Conservation (phyloP, 2,888 invertebrate species). For the Cylindroiulus punctatus region DNA sequence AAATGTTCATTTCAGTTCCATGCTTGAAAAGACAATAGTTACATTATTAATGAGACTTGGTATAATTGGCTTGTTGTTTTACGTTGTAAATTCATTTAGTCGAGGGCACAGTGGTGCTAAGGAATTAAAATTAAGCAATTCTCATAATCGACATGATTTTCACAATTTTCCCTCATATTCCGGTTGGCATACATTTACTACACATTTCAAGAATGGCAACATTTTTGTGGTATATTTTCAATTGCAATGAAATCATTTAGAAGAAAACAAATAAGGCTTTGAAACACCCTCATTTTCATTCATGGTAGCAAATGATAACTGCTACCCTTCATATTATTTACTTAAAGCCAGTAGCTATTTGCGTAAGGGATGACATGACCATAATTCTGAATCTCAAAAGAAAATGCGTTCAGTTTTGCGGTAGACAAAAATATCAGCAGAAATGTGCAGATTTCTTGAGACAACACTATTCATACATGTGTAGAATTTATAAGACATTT, state of each 20-base stretch:
- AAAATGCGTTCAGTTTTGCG: not conserved
- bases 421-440: not conserved
- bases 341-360: too few relatives aligned
- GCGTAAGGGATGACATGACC: not conserved
- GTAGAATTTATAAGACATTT: not conserved
- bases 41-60: slow-evolving; percentile 42
- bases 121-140: slow-evolving; percentile 6
- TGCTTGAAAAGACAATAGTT: slow-evolving; percentile 43
- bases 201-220: not conserved
- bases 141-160: not conserved
- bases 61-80: slow-evolving; percentile 39
- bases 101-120: slow-evolving; percentile 10
- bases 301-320: not conserved
- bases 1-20: slow-evolving; percentile 25
- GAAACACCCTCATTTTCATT: not conserved
- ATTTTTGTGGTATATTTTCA: not conserved
- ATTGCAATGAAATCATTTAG: not conserved
- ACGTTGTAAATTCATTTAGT: slow-evolving; percentile 1
- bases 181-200: not conserved
- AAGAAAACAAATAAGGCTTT: slow-evolving; percentile 4
- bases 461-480: not conserved
- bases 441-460: not conserved
- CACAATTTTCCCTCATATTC: not conserved
- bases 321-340: not conserved
- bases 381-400: not conserved